phyloP scores from a whole-genome alignment of 2,797 vertebrate genomes.

The Iguana delicatissima region DNA sequence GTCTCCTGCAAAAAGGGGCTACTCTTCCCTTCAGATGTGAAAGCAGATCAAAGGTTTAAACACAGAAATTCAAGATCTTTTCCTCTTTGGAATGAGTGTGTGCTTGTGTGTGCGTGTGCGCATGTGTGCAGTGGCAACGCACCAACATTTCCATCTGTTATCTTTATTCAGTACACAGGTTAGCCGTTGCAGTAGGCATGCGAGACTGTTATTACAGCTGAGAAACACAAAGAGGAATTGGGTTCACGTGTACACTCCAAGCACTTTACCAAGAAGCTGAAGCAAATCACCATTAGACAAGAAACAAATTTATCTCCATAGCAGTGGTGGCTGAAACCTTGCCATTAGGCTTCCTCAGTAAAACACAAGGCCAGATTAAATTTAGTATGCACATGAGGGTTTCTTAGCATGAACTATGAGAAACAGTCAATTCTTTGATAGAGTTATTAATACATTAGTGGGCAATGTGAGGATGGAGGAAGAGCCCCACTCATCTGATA shows the following conservation, averaged over 20 bases:
- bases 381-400: conserved; percentile 18
- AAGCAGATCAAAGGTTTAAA: conserved; percentile 94
- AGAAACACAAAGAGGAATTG: conserved; percentile 63
- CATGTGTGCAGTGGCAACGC: conserved; percentile 80
- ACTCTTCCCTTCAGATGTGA: conserved; percentile 88
- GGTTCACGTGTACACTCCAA: conserved; percentile 16
- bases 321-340: background rate
- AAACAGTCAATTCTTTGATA: conserved; percentile 2
- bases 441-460: background rate
- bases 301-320: background rate
- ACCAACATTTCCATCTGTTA: conserved; percentile 94
- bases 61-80: conserved; percentile 89
- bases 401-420: background rate
- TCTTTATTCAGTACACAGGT: conserved; percentile 88
- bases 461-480: background rate
- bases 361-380: conserved; percentile 7
- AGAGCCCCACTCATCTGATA: background rate
- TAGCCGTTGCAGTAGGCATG: conserved; percentile 74
- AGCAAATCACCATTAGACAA: conserved; percentile 26
- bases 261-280: conserved; percentile 46
- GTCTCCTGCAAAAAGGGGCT: conserved; percentile 84
- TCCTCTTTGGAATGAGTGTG: conserved; percentile 86
- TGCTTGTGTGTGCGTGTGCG: conserved; percentile 84
- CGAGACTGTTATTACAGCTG: conserved; percentile 61
- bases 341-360: conserved; percentile 19